Base-by-base conservation (phyloP, 2,797 vertebrate genomes). In the Acipenser oxyrinchus region DNA sequence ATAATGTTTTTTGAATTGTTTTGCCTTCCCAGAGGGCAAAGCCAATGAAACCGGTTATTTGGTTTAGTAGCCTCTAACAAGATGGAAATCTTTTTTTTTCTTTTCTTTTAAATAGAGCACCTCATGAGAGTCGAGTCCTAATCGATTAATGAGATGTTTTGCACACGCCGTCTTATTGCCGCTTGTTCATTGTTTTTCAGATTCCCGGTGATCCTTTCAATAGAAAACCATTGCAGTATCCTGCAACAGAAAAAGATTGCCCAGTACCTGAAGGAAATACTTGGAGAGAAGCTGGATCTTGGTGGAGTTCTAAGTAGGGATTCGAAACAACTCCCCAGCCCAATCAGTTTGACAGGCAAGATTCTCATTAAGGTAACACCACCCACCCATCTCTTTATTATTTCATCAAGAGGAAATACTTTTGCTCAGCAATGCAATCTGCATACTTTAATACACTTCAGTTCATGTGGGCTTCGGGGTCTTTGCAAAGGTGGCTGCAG, bases 161-260 rank as follows among this genome's bases (percentile, higher is more conserved):
- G 37, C 37, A 37, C 37, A 37, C 37, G 37, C 37, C 5, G 5
- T 37, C 37, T 37, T 37, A 37, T 4, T 37, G 37, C 4, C 5
- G 37, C 37, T 37, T 37, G 37, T 37, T 12, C 60, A 58, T 63
- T 73, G 1, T 73, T 63, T 66, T 70, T 8, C 63, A 99, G 97
- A 80, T 99, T 88, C 72, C 95, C 96, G 0, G 93, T 99, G 60
- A 93, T 98, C 51, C 81, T 99, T 69, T 99, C 97, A 51, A 93
- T 99, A 49, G 96, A 99, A 83, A 99, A 99, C 77, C 96, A 99
- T 79, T 99, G 96, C 78, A 98, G 84, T 63, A 88, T 98, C 75
- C 94, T 93, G 71, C 97, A 99, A 82, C 97, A 98, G 69, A 92
- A 95, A 83, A 98, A 99, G 89, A 97, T 99, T 0, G 94, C 95